phyloP scores from a whole-genome alignment of 2,797 vertebrate genomes.

The Artibeus lituratus region DNA sequence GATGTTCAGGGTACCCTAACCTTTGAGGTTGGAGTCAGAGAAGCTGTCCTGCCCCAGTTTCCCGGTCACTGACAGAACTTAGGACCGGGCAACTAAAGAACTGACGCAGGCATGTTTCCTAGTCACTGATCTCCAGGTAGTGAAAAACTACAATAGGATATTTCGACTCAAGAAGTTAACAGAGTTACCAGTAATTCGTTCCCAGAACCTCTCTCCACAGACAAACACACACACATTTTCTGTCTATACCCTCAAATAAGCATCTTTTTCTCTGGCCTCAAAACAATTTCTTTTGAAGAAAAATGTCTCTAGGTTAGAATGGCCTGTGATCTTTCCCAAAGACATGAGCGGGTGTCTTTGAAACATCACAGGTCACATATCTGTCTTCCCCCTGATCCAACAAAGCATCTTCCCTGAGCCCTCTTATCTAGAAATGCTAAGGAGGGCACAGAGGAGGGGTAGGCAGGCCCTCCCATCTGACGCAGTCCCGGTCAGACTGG shows the following conservation, averaged over 20 bases:
- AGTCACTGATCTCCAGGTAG: background rate
- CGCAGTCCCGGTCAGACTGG: background rate
- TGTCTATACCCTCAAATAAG: background rate
- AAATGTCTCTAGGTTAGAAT: background rate
- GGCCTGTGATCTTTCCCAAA: constrained; percentile 18
- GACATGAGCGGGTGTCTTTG: background rate
- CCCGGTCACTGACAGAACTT: background rate
- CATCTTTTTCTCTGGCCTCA: background rate
- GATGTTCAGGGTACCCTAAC: background rate
- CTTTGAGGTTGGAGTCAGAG: constrained; percentile 8
- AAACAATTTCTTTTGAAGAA: background rate
- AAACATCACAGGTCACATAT: background rate
- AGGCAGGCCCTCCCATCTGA: background rate
- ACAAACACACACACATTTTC: background rate
- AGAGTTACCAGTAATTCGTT: background rate
- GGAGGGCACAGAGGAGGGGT: background rate
- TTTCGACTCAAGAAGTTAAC: background rate
- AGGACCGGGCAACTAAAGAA: background rate
- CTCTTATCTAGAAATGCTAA: background rate
- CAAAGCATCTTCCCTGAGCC: background rate
- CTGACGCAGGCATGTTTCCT: background rate
- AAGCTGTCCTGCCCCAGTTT: background rate
- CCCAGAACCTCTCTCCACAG: background rate
- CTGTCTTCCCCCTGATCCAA: background rate
- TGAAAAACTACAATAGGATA: background rate